Base-by-base conservation (phyloP, 1,140 invertebrate genomes). In the Platyscapa corneri region DNA sequence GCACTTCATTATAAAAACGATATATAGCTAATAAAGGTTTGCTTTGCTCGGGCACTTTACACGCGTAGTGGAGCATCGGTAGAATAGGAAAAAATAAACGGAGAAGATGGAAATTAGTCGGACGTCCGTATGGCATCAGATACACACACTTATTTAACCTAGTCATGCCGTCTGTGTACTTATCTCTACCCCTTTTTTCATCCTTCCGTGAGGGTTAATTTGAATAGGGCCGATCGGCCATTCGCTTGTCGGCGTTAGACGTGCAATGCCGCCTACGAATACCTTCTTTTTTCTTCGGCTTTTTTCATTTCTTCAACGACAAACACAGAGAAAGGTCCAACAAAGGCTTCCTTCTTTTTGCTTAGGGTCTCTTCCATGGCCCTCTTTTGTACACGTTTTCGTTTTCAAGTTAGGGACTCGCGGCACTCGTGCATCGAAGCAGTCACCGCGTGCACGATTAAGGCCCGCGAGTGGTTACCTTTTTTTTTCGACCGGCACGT, bases 151-250 rank as follows among this genome's bases (percentile, higher is more conserved):
- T 78, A 78, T 82, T 89, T 89, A 89, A 92, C 89, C 90, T 89
- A 92, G 91, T 91, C 92, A 92, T 89, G 91, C 85, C 89, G 88
- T 90, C 90, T 90, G 90, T 88, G 88, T 87, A 78, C 88, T 87
- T 87, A 78, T 87, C 27, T n/a, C 32, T 89, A 75, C 87, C 86
- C 78, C 79, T 86, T 81, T n/a, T 83, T 86, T 67, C 67, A 88
- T 90, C 91, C 91, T 92, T 92, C 89, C 90, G 74, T 86, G 88
- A 92, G 92, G 92, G 92, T 93, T 93, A 91, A 93, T 92, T 93
- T 93, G 92, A 93, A 93, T 93, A 89, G 92, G 85, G 81, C 72
- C 87, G 87, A 89, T 88, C 86, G 87, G 64, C 76, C 37, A 42
- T 32, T n/a, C 30, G 77, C 18, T 79, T 67, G 87, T 90, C 90